These are phyloP conservation scores for Cyprinella venusta DNA, from an alignment of 2,797 vertebrate genomes.

Conservation along the genomic window DNA sequence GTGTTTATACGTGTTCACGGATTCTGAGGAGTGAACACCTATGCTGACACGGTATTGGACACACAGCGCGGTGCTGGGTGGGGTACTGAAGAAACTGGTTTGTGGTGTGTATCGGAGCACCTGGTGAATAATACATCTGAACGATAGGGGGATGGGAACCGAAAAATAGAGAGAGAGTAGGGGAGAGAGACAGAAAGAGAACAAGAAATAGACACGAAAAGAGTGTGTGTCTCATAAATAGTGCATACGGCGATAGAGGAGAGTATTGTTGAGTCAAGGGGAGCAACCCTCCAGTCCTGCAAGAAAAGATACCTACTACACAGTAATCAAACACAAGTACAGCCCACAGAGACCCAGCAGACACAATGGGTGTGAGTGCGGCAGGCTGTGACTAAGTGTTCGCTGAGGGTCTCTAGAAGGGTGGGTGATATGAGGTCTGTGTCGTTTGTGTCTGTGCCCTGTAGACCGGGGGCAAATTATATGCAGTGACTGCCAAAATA, in stretches of 20 bases:
- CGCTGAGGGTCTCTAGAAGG: slow-evolving; percentile 18
- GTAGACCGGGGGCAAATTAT: neutral
- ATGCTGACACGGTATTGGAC: slow-evolving; percentile 35
- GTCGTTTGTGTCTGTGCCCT: neutral
- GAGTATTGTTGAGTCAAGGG: slow-evolving; percentile 48
- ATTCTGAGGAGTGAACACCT: slow-evolving; percentile 31
- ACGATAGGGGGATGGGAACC: slow-evolving; percentile 9
- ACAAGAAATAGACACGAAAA: slow-evolving; percentile 17
- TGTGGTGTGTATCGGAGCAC: slow-evolving; percentile 48
- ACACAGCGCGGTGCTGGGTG: slow-evolving; percentile 22
- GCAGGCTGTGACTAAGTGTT: slow-evolving; percentile 45
- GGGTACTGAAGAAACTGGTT: slow-evolving; percentile 37
- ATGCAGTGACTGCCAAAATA: neutral
- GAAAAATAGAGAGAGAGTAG: neutral
- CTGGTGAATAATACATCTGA: slow-evolving; percentile 63
- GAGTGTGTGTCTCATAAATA: slow-evolving; percentile 49
- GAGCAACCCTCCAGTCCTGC: slow-evolving; percentile 50
- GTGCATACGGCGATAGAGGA: slow-evolving; percentile 26
- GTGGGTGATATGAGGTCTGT: neutral
- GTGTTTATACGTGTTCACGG: slow-evolving; percentile 18
- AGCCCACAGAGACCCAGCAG: slow-evolving; percentile 18
- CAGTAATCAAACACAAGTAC: slow-evolving; percentile 31
- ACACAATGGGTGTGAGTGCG: slow-evolving; percentile 36
- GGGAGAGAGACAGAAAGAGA: neutral
- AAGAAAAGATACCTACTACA: slow-evolving; percentile 39